These are phyloP conservation scores for Eupithecia vulgata DNA, from an alignment of 2,888 invertebrate species.

Conservation along the genomic window DNA sequence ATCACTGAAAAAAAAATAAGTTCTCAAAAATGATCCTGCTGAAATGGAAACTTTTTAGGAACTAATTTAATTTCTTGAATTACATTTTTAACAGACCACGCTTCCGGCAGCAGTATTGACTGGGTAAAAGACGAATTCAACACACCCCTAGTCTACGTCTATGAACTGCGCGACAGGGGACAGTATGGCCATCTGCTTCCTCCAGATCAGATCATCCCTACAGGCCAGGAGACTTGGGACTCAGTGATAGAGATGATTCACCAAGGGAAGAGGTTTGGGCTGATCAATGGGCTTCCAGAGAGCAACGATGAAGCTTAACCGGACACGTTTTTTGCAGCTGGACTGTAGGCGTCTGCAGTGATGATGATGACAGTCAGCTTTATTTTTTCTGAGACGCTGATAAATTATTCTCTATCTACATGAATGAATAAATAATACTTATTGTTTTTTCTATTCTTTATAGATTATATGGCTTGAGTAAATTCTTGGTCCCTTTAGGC, in stretches of 20 bases:
- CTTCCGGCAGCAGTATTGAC: slow-evolving; percentile 68
- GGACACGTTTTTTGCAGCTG: not conserved
- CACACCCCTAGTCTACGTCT: slow-evolving; percentile 66
- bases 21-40: too few species aligned
- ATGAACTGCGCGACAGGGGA: slow-evolving; percentile 84
- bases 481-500: too few species aligned
- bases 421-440: not conserved
- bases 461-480: too few species aligned
- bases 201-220: slow-evolving; percentile 81
- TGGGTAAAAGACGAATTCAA: slow-evolving; percentile 65
- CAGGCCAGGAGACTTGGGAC: slow-evolving; percentile 79
- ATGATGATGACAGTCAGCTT: too few species aligned
- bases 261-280: slow-evolving; percentile 59
- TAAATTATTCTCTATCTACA: not conserved
- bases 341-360: slow-evolving; percentile 9
- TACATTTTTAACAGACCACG: slow-evolving; percentile 55
- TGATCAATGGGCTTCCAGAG: slow-evolving; percentile 40
- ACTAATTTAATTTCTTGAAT: too few species aligned
- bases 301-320: not conserved
- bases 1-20: too few species aligned
- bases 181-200: slow-evolving; percentile 85
- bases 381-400: not conserved
- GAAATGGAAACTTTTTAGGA: too few species aligned
- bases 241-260: slow-evolving; percentile 68
- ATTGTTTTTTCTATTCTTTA: not conserved